Evolutionary conservation across 92 coral and sea anemone genomes (phyloP), one percentile per base, ranked within the genome.

Genomic region (Porites evermanni): DNA sequence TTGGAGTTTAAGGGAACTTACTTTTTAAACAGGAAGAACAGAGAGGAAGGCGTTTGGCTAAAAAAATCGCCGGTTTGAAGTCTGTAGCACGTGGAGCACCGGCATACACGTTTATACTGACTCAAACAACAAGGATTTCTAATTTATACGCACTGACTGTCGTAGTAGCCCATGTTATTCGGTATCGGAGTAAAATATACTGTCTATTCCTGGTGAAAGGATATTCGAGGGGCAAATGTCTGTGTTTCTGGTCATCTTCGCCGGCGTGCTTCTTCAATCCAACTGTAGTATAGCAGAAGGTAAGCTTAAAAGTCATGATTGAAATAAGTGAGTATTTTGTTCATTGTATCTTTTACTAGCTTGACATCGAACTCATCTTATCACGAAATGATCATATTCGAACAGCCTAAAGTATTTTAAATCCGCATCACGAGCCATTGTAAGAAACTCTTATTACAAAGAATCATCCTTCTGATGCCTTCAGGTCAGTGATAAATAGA

Each of bases 171-270:
- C 38, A 64, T 64, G 72, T 66, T 51, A 67, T 64, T 79, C 1
- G 69, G 61, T 8, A 60, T 20, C 19, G 47, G n/a, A 21, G 24
- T 32, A 20, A 14, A 67, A 51, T 65, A 44, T 66, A 23, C 64
- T 21, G 11, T 58, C 19, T 14, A n/a, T 24, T 29, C 26, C 79
- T 10, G 12, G 17, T 10, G 4, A 32, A 52, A 51, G 64, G 51
- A 14, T 38, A 29, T 10, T 79, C 51, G 0, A 66, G 64, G 2
- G 51, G 64, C 64, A 79, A 79, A 79, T 79, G 84, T 79, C 53
- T 52, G 84, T 66, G 84, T 66, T 51, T 50, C 53, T 67, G 75
- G 47, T 67, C 64, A 11, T 52, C 74, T 79, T 79, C 14, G 64
- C 53, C 14, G 64, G 74, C 64, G 59, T 47, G 24, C 18, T 52